A percentile compares a stretch with the other conserved stretches of the same genome.
These are phyloP conservation scores for Myiagra hebetior DNA, from an alignment of 2,113 vertebrate species.

Conservation along the genomic window DNA sequence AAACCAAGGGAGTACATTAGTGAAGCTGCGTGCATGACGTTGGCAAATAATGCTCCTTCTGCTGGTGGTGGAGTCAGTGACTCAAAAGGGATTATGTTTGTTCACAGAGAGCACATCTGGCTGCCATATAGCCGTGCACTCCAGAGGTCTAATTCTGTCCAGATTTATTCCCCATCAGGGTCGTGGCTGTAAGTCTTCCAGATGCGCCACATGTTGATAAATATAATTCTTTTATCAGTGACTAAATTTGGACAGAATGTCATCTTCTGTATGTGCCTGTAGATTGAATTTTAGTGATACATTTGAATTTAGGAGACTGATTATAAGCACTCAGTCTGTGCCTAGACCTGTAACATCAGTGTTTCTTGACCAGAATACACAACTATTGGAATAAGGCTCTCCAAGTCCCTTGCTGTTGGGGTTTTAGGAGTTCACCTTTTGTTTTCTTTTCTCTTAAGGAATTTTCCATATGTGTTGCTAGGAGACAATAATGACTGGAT, in stretches of 20 bases:
- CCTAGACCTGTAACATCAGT: neutral
- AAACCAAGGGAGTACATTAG: neutral
- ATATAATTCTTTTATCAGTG: neutral
- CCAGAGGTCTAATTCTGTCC: neutral
- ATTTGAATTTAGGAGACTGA: neutral
- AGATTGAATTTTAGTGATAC: neutral
- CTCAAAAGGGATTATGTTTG: neutral
- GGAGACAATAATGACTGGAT: neutral
- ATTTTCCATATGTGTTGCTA: neutral
- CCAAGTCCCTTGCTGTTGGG: neutral
- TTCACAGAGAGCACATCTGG: slow-evolving; percentile 47
- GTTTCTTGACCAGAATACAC: neutral
- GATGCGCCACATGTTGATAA: neutral
- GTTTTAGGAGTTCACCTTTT: neutral
- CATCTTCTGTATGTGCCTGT: neutral
- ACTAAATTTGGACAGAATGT: neutral
- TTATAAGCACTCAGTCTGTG: neutral
- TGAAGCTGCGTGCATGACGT: neutral
- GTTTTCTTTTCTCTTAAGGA: neutral
- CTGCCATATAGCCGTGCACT: neutral
- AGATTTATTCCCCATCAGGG: neutral
- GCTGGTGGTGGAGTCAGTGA: neutral
- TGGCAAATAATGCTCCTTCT: neutral
- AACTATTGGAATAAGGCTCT: neutral
- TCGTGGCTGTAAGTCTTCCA: neutral